Conservation (phyloP, 35 echinoderm and acorn worm genomes). For the Anneissia japonica region DNA sequence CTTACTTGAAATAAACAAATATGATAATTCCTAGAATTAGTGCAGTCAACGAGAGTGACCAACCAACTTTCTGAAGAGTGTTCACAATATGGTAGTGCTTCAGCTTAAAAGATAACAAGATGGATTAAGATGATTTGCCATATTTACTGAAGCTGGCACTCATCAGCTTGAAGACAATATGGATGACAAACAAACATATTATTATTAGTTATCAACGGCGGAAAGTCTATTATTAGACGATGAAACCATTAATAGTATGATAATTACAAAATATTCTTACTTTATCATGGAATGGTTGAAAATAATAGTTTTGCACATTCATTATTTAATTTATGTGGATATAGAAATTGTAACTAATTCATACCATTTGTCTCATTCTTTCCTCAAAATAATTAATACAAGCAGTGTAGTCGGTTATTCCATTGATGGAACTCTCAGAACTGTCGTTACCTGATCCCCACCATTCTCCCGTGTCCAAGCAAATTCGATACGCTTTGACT, state of each 20-base stretch:
- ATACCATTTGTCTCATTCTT: not conserved
- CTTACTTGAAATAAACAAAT: not conserved
- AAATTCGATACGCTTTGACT: not conserved
- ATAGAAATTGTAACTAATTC: too few relatives aligned
- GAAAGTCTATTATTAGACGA: too few relatives aligned
- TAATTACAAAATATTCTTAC: too few relatives aligned
- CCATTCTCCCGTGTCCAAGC: not conserved
- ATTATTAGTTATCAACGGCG: too few relatives aligned
- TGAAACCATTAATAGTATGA: too few relatives aligned
- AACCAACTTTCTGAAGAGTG: not conserved
- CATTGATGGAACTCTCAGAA: not conserved
- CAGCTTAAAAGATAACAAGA: not conserved
- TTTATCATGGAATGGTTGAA: too few relatives aligned
- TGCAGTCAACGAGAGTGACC: not conserved
- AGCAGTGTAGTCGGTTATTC: not conserved
- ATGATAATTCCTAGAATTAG: not conserved
- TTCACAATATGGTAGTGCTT: not conserved
- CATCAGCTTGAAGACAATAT: too few relatives aligned
- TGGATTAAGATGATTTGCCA: too few relatives aligned
- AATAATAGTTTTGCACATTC: too few relatives aligned
- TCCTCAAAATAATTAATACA: not conserved
- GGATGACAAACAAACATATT: too few relatives aligned
- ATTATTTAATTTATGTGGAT: too few relatives aligned
- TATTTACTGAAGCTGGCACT: too few relatives aligned
- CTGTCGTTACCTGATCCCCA: not conserved